Evolutionary conservation across 1,140 invertebrate genomes (phyloP).

Genomic region (Kradibia gibbosae): DNA sequence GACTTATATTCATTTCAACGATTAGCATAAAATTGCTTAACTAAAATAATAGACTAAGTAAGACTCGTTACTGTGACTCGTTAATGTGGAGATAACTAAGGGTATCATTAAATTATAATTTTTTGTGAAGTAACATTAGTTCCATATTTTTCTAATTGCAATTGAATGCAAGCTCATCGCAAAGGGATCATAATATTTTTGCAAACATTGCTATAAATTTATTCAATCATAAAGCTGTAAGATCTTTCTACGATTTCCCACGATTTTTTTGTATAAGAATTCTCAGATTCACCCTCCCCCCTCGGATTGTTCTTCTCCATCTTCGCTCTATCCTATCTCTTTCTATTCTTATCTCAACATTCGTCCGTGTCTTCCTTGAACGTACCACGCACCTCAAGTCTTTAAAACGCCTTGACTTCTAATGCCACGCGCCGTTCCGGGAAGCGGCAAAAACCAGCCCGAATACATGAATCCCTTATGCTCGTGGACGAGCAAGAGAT

Average conservation of each 20-base stretch:
- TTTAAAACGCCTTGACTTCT: slow-evolving; percentile 54
- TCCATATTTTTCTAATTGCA: background rate
- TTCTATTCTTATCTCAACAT: no score
- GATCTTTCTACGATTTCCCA: slow-evolving; percentile 8
- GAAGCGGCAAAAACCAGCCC: slow-evolving; percentile 56
- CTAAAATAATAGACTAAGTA: no score
- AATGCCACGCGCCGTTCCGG: slow-evolving; percentile 57
- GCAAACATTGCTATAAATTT: background rate
- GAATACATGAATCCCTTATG: slow-evolving; percentile 61
- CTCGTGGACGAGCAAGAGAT: background rate
- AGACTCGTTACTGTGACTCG: no score
- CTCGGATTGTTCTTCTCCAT: background rate
- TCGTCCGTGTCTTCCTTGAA: background rate
- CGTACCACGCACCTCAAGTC: slow-evolving; percentile 4
- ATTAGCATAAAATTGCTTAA: no score
- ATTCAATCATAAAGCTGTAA: background rate
- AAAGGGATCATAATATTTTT: background rate
- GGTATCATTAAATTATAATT: background rate
- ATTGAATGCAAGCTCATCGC: background rate
- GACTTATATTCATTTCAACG: no score
- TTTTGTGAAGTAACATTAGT: background rate
- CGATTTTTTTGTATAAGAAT: slow-evolving; percentile 15
- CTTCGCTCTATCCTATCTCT: slow-evolving; percentile 26
- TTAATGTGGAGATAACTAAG: no score
- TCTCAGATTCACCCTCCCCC: background rate